phyloP scores from a whole-genome alignment of 2,797 vertebrate genomes.

The Chelon labrosus region DNA sequence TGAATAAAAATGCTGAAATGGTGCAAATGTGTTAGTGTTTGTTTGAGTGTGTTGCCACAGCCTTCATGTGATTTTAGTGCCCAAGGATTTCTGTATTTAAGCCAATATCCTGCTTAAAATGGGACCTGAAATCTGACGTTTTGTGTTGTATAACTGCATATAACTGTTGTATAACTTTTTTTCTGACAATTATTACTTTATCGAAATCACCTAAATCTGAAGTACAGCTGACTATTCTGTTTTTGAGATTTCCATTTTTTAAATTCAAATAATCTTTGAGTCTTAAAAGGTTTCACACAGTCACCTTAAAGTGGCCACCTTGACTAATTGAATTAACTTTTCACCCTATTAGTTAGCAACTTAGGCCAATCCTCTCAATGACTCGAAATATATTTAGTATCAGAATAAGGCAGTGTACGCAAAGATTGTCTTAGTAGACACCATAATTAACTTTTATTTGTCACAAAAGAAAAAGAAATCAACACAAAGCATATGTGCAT shows the following conservation, averaged over 20 bases:
- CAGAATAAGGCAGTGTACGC: constrained; percentile 29
- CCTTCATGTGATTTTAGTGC: constrained; percentile 29
- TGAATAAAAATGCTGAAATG: neutral
- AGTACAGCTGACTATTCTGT: neutral
- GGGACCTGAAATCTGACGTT: constrained; percentile 31
- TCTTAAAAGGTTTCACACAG: constrained; percentile 28
- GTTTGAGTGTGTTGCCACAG: neutral
- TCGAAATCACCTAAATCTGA: too few species aligned
- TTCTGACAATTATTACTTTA: too few species aligned
- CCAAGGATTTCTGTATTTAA: constrained; percentile 40
- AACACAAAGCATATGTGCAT: neutral
- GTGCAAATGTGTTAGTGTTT: neutral
- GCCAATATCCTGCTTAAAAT: constrained; percentile 45
- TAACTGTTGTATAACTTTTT: neutral
- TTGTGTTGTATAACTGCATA: constrained; percentile 39
- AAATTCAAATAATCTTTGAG: neutral
- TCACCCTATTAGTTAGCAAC: constrained; percentile 45
- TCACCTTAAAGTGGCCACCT: constrained; percentile 56
- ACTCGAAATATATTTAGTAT: constrained; percentile 52
- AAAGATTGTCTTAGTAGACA: constrained; percentile 16
- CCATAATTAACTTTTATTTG: constrained; percentile 27
- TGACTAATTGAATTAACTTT: constrained; percentile 73
- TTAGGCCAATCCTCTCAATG: constrained; percentile 52
- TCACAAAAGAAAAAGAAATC: neutral
- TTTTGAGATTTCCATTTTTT: constrained; percentile 17